Evolutionary conservation across 2,113 vertebrate genomes (phyloP).

Genomic region (Regulus satrapa): DNA sequence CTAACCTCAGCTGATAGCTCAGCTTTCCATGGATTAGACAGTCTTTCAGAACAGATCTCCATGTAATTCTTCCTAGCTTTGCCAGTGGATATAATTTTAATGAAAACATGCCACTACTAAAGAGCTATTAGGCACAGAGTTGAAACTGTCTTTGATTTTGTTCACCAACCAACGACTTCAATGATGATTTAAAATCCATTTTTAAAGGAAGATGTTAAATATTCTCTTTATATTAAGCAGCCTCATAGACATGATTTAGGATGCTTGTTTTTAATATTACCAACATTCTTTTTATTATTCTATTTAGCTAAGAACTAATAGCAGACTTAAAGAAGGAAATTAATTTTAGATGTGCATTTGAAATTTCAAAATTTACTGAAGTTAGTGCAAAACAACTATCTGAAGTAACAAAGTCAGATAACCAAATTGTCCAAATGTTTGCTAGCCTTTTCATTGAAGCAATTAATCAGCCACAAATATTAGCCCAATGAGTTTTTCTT

Average conservation of each 20-base stretch:
- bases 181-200: slow-evolving; percentile 11
- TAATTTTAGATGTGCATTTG: not conserved
- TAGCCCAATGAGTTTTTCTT: not conserved
- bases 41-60: slow-evolving; percentile 47
- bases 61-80: slow-evolving; percentile 41
- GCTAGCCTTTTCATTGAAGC: not conserved
- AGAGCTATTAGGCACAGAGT: slow-evolving; percentile 47
- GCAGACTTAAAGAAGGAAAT: not conserved
- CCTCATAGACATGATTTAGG: not conserved
- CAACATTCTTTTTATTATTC: not conserved
- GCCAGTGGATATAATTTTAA: slow-evolving; percentile 61
- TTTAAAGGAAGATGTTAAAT: slow-evolving; percentile 9
- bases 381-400: not conserved
- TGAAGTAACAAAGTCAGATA: not conserved
- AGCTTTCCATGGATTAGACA: slow-evolving; percentile 62
- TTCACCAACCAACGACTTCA: slow-evolving; percentile 21
- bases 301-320: not conserved
- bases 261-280: slow-evolving; percentile 13
- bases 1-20: slow-evolving; percentile 34
- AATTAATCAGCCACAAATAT: not conserved
- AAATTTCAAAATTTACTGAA: not conserved
- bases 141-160: slow-evolving; percentile 66
- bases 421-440: not conserved
- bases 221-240: slow-evolving; percentile 37
- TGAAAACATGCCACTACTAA: slow-evolving; percentile 64